Percentiles rank a stretch among this genome's conserved stretches.
phyloP scores from a whole-genome alignment of 1,140 invertebrate species.

The Eriosoma lanigerum region DNA sequence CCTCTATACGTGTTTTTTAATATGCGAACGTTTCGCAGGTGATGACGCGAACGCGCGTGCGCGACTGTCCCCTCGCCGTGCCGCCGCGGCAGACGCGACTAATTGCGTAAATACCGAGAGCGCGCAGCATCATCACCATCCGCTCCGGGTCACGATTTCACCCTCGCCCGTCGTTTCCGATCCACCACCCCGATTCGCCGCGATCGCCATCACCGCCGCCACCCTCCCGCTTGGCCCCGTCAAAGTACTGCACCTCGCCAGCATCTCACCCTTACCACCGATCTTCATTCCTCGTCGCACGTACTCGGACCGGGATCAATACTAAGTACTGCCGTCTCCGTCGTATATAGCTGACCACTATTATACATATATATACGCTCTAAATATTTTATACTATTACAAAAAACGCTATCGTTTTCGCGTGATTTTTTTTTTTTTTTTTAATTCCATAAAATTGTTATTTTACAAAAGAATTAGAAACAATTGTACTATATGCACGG shows the following conservation, averaged over 20 bases:
- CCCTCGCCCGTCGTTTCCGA: background rate
- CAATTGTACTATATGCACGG: too few species aligned
- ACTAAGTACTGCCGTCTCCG: conserved; percentile 40
- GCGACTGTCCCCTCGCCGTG: background rate
- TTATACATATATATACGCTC: background rate
- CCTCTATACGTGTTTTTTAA: conserved; percentile 1
- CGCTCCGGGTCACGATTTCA: background rate
- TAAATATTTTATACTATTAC: too few species aligned
- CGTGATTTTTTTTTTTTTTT: too few species aligned
- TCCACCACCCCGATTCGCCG: background rate
- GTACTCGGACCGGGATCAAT: conserved; percentile 29
- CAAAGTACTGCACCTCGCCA: background rate
- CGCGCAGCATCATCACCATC: conserved; percentile 11
- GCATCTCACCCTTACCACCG: background rate
- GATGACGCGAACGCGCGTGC: conserved; percentile 22
- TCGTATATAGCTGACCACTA: conserved; percentile 47
- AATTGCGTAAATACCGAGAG: conserved; percentile 50
- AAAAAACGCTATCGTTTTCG: conserved; percentile 31
- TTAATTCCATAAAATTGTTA: too few species aligned
- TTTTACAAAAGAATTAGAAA: too few species aligned
- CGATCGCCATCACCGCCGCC: background rate
- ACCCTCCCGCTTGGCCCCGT: background rate
- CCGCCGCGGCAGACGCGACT: background rate
- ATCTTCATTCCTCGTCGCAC: too few species aligned
- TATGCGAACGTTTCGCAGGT: conserved; percentile 14